These are phyloP conservation scores for Myotis daubentonii DNA, from an alignment of 2,797 vertebrate genomes.

Conservation along the genomic window DNA sequence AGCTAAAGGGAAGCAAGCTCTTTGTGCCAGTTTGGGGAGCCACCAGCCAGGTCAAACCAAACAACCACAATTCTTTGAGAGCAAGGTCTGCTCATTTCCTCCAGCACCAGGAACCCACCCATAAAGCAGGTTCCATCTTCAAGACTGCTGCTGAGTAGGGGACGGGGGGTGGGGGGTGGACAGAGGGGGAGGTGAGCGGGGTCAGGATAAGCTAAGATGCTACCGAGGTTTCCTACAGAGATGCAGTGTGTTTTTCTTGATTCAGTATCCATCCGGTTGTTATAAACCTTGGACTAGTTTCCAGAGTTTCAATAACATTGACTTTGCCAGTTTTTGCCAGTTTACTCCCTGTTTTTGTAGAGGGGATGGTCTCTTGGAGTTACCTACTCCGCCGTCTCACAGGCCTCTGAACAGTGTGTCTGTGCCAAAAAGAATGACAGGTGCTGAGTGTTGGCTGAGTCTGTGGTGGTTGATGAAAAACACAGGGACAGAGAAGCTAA, in stretches of 20 bases:
- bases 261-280: neutral
- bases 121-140: neutral
- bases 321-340: neutral
- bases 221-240: neutral
- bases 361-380: neutral
- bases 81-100: neutral
- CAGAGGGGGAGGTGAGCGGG: neutral
- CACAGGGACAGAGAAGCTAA: neutral
- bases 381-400: neutral
- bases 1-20: neutral
- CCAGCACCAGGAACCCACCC: neutral
- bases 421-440: slow-evolving; percentile 11
- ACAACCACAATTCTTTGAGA: neutral
- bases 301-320: neutral
- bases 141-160: neutral
- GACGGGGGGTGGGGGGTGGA: too few species aligned
- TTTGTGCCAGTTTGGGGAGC: neutral
- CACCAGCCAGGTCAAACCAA: neutral
- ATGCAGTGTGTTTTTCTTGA: neutral
- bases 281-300: neutral
- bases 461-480: slow-evolving; percentile 6
- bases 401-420: neutral
- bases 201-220: neutral
- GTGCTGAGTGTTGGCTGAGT: neutral
- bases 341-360: neutral